Conservation (phyloP, 2,888 invertebrate species). For the Amblyteles armatorius region DNA sequence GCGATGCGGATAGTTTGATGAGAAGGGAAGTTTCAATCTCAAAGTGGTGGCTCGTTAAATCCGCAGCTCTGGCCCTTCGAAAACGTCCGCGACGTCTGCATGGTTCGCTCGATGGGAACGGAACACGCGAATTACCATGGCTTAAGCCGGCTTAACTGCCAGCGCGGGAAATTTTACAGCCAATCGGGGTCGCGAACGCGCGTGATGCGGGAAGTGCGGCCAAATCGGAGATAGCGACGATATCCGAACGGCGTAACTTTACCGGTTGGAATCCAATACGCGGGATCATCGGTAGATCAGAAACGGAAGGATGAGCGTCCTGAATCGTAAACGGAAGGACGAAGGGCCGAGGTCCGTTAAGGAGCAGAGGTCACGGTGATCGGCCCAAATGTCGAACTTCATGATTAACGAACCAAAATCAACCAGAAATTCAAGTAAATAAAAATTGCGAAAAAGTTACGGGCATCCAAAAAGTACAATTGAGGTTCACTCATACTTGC, state of each 20-base stretch:
- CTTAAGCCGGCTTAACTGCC: not conserved
- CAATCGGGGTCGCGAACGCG: conserved; percentile 1
- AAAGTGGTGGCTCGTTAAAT: conserved; percentile 12
- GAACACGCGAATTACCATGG: conserved; percentile 5
- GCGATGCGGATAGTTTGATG: conserved; percentile 11
- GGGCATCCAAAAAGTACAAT: too few species aligned
- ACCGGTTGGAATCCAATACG: not conserved
- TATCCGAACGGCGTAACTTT: conserved; percentile 3
- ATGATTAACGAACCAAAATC: not conserved
- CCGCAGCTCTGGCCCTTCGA: not conserved
- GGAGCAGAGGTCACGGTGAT: not conserved
- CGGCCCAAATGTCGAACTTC: not conserved
- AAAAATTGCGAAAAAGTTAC: too few species aligned
- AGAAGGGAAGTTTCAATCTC: conserved; percentile 38
- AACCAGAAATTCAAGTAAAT: not conserved
- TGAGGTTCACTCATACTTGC: too few species aligned
- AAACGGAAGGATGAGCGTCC: not conserved
- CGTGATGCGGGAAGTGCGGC: not conserved
- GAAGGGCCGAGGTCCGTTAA: not conserved
- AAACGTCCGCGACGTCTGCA: conserved; percentile 1
- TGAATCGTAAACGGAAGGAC: not conserved
- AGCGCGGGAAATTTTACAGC: not conserved
- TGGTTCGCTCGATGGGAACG: not conserved
- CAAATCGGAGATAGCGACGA: not conserved
- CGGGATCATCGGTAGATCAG: not conserved